Conservation (phyloP, 2,113 vertebrate species). For the Parotia lawesii region DNA sequence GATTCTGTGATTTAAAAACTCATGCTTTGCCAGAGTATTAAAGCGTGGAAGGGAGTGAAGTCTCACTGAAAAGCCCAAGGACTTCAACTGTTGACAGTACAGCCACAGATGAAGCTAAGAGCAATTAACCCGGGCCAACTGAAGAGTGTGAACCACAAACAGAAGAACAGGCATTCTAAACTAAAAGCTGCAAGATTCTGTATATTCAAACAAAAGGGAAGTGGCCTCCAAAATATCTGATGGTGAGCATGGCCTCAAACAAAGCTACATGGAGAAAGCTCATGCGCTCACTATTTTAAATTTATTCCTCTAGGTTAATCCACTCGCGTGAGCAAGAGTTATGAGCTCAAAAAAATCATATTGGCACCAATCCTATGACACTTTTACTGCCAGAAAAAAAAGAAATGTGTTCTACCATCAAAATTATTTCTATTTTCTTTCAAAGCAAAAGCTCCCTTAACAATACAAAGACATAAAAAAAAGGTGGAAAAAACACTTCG, state of each 20-base stretch:
- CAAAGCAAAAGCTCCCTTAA: neutral
- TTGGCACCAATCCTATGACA: neutral
- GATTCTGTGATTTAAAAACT: neutral
- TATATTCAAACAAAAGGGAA: neutral
- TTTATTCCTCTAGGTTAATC: neutral
- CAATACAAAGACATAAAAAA: neutral
- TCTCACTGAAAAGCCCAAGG: neutral
- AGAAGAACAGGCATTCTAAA: neutral
- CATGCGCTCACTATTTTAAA: neutral
- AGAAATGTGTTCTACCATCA: neutral
- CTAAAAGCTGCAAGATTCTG: neutral
- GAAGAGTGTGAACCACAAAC: neutral
- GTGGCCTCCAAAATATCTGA: fast-evolving
- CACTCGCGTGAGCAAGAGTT: neutral
- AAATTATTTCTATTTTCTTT: neutral
- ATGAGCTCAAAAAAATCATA: neutral
- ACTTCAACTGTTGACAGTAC: neutral
- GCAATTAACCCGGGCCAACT: neutral
- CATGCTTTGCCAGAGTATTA: neutral
- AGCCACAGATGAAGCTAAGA: neutral
- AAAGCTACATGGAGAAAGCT: neutral
- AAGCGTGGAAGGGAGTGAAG: neutral
- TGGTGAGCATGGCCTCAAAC: neutral
- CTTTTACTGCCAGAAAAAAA: neutral
- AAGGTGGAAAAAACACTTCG: neutral